A percentile compares a stretch with the other conserved stretches of the same genome.
These are phyloP conservation scores for Halcyon chelicuti DNA, from an alignment of 2,797 vertebrate genomes.

Conservation along the genomic window DNA sequence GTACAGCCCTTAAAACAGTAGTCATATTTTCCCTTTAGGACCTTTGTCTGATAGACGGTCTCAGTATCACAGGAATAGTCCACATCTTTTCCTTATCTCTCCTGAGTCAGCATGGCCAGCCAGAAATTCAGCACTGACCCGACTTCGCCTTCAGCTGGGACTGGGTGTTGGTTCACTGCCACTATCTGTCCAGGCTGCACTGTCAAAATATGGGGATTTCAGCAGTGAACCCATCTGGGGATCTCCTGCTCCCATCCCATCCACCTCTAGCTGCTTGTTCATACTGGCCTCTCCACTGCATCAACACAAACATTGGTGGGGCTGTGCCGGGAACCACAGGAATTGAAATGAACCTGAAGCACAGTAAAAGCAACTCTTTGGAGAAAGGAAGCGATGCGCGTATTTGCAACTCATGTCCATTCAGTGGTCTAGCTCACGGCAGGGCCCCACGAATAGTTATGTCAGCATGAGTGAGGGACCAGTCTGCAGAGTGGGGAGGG, in stretches of 20 bases:
- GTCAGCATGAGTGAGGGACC: background rate
- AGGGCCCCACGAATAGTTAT: background rate
- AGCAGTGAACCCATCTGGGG: background rate
- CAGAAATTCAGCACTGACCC: background rate
- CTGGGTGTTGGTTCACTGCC: background rate
- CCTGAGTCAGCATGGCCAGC: background rate
- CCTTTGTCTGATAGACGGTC: background rate
- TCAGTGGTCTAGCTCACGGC: background rate
- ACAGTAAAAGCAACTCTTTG: background rate
- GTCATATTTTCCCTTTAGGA: background rate
- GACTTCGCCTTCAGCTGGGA: background rate
- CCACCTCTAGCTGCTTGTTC: background rate
- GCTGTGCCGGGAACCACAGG: background rate
- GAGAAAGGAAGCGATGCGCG: background rate
- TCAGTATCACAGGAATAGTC: background rate
- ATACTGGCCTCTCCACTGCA: background rate
- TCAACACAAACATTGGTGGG: accelerated
- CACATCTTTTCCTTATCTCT: background rate
- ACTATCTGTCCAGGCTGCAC: background rate
- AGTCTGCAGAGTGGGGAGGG: background rate
- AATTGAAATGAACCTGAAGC: background rate
- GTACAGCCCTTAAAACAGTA: background rate
- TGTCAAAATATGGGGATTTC: accelerated
- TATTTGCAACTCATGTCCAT: background rate
- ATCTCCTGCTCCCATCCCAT: background rate